These are phyloP conservation scores for Zosterops borbonicus DNA, from an alignment of 2,113 vertebrate genomes.

Conservation along the genomic window DNA sequence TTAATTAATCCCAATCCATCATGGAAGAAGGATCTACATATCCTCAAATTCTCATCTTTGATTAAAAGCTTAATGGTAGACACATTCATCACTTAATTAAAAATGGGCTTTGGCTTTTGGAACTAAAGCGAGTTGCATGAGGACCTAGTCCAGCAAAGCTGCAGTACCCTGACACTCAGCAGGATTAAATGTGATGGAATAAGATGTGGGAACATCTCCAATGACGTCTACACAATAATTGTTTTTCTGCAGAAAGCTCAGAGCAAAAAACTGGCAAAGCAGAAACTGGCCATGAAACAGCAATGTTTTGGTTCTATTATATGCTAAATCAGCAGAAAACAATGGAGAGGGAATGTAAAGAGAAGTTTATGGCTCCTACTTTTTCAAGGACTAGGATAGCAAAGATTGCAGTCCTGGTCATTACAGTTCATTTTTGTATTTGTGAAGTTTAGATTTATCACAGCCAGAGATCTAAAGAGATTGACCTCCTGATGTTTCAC, in stretches of 20 bases:
- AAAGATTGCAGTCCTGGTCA: neutral
- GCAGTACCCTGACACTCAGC: neutral
- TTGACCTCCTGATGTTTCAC: neutral
- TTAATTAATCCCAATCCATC: neutral
- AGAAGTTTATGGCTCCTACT: neutral
- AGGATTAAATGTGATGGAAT: neutral
- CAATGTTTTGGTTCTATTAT: neutral
- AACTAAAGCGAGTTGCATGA: neutral
- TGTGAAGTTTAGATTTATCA: neutral
- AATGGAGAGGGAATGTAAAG: neutral
- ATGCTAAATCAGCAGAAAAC: neutral
- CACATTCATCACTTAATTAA: neutral
- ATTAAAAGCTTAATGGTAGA: conserved; percentile 3
- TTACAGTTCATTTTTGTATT: neutral
- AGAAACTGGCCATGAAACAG: neutral
- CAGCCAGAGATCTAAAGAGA: neutral
- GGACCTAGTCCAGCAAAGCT: neutral
- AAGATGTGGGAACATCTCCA: neutral
- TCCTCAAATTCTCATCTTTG: neutral
- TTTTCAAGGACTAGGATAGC: neutral
- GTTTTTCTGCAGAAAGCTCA: neutral
- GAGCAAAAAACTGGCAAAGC: neutral
- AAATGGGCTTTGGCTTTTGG: neutral
- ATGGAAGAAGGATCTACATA: neutral
- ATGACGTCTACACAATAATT: rapidly evolving